Base-by-base conservation (phyloP, 2,797 vertebrate species). In the Rhabdophis nuchalis region DNA sequence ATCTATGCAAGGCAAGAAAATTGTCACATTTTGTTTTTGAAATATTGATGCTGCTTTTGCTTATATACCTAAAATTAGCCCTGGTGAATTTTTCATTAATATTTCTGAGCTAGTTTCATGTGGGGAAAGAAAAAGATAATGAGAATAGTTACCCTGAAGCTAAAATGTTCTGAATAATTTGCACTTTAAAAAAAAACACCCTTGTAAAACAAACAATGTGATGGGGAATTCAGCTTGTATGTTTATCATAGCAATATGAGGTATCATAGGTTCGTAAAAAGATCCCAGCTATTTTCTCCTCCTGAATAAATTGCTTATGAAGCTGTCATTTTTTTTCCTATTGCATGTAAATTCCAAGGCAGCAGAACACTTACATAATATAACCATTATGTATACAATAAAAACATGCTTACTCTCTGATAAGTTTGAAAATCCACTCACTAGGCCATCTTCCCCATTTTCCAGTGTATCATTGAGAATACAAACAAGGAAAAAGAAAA, bases 1-100 rank as follows among this genome's bases (percentile, higher is more conserved):
- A 93, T 92, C 46, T 94, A 95, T 93, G 95, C 61, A 90, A 95
- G 90, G 86, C 90, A 92, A 86, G 89, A 96, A 93, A 96, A 96
- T 86, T 90, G 94, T 68, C 92, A 52, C 14, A 0, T 93, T 96
- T 94, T 97, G 29, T 32, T 57, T 57, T 95, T 85, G 92, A 98
- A 98, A 98, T 98, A 98, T 98, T 98, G 97, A 98, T 98, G 97
- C 92, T 96, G 95, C 96, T 96, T 93, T 98, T 97, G 97, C 97
- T 97, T 97, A 95, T 96, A 97, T 93, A 95, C 96, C 94, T 96
- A 98, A 98, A 98, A 98, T 97, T 97, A 96, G 95, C 96, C 95
- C 86, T 96, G 91, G 97, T 98, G 97, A 98, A 98, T 98, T 97
- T 98, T 98, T 98, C 95, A 98, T 98, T 97, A 97, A 95, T 97